Base-by-base conservation (phyloP, 2,888 invertebrate species). In the Volucella bombylans region DNA sequence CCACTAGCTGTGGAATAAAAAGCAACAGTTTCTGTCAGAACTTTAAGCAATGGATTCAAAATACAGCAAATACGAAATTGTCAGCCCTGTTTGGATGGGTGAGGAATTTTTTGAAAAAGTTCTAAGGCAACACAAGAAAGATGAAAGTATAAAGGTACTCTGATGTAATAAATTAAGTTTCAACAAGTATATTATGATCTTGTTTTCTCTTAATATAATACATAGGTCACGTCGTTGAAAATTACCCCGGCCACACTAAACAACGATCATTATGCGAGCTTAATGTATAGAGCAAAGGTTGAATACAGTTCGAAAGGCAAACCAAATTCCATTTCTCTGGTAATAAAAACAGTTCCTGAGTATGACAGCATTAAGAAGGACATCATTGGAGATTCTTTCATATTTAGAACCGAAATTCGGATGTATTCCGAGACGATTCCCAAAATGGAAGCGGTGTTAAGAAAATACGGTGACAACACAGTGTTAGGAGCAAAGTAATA, bases 281-380 rank as follows among this genome's bases (percentile, higher is more conserved):
- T 88, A 23, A 88, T 88, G 87, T 88, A 87, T 55, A 86, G 88
- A 4, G 87, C 80, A 1, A 47, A 1, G 10, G 79, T 87, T 1
- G 43, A n/a, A 6, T 62, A 55, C 4, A 45, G 61, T 39, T 43
- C 61, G n/a, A 15, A n/a, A 45, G n/a, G 4, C 39, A 14, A 14
- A 57, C 18, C n/a, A 2, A 49, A 82, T 62, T 31, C 31, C 31
- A 14, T 88, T 88, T 81, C 89, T 67, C 77, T 49, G 68, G 88
- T 90, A 12, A 86, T 90, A 4, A 90, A 90, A 67, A 89, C 88
- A 2, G 88, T 89, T 88, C 90, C 90, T 0, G 86, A 88, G 14
- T 6, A 23, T n/a, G 87, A 89, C 4, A 88, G 89, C 1, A 39
- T 74, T 4, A 90, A 89, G 71, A 88, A 81, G 52, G 88, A 89